Conservation (phyloP, 2,888 invertebrate genomes). For the Leucophora obtusa region DNA sequence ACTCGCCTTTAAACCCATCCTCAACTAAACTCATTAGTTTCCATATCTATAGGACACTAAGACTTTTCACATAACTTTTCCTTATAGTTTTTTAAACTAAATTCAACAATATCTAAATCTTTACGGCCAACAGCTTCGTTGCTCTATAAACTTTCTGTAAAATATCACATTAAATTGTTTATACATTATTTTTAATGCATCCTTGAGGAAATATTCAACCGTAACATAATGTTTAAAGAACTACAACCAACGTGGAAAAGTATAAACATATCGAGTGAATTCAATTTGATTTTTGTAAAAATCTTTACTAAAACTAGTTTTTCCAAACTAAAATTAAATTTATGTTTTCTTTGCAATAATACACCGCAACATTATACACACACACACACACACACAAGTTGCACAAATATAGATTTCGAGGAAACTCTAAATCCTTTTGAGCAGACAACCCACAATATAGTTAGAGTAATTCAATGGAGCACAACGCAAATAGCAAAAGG, state of each 20-base stretch:
- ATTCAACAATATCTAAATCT: too few species aligned
- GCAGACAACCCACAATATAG: slow-evolving; percentile 39
- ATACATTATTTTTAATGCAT: neutral
- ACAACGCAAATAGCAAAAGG: slow-evolving; percentile 19
- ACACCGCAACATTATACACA: neutral
- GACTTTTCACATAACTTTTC: too few species aligned
- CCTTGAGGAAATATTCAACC: neutral
- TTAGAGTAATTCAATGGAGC: slow-evolving; percentile 42
- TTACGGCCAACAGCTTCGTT: too few species aligned
- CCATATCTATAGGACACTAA: too few species aligned
- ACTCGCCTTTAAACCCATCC: too few species aligned
- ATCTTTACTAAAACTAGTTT: neutral
- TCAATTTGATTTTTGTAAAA: slow-evolving; percentile 49
- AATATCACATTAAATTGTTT: neutral
- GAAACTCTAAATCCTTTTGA: slow-evolving; percentile 42
- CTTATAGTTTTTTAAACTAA: too few species aligned
- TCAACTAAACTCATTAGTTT: too few species aligned
- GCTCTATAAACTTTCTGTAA: neutral
- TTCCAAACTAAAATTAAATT: slow-evolving; percentile 41
- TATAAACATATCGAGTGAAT: slow-evolving; percentile 45
- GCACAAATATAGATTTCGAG: neutral
- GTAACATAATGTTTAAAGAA: slow-evolving; percentile 2
- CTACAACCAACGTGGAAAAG: neutral
- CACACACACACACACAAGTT: neutral
- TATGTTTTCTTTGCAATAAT: slow-evolving; percentile 27